These are phyloP conservation scores for Zosterops borbonicus DNA, from an alignment of 2,113 vertebrate genomes.

Conservation along the genomic window DNA sequence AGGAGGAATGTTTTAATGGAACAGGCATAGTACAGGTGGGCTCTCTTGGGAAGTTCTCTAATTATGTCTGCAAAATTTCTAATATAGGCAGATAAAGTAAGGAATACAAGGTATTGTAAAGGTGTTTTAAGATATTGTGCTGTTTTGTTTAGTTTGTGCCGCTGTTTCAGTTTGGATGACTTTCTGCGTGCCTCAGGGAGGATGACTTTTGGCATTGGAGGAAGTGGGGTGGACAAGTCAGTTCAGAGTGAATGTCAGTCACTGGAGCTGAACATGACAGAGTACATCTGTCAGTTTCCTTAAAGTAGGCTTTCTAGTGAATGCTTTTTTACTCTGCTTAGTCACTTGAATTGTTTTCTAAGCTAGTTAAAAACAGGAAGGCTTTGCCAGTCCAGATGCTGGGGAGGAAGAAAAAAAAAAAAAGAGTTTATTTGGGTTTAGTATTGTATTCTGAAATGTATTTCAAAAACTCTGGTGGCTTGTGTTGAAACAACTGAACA, in stretches of 20 bases:
- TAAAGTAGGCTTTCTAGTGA: background rate
- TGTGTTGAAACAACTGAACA: background rate
- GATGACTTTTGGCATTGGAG: background rate
- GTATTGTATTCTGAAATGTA: background rate
- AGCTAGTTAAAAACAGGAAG: background rate
- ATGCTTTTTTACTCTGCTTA: background rate
- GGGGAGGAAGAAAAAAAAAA: too few relatives aligned
- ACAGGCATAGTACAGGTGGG: accelerated
- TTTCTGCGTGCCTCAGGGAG: background rate
- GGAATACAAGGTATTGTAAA: background rate
- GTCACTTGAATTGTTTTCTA: background rate
- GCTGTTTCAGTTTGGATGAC: background rate
- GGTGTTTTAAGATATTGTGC: background rate
- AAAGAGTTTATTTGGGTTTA: background rate
- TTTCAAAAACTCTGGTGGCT: background rate
- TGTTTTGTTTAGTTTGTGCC: background rate
- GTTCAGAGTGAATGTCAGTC: background rate
- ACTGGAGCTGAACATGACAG: background rate
- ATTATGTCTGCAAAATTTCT: background rate
- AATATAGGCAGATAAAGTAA: background rate
- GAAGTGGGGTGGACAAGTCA: background rate
- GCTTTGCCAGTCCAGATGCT: background rate
- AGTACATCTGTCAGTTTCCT: background rate
- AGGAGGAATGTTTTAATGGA: background rate
- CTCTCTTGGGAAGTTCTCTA: background rate